Percentiles rank a stretch among this genome's conserved stretches.
phyloP scores from a whole-genome alignment of 2,797 vertebrate genomes.

The Anguilla megastoma region DNA sequence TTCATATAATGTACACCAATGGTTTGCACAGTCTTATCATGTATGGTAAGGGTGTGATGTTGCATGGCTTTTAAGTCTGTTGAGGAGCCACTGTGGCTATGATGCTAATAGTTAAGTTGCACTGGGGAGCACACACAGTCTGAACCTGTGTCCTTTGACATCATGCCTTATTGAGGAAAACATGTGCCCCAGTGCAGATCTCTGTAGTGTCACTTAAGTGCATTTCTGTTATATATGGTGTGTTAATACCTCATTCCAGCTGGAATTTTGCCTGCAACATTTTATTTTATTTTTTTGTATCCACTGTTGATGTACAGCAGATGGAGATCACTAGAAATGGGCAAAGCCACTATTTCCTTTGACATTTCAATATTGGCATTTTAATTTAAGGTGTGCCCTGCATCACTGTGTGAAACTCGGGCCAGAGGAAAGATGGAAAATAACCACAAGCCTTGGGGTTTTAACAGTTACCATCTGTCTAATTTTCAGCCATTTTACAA shows the following conservation, averaged over 20 bases:
- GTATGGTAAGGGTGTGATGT: not conserved
- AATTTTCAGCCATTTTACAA: not conserved
- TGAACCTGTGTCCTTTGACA: not conserved
- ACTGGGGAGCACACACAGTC: not conserved
- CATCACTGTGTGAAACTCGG: not conserved
- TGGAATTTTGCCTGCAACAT: not conserved
- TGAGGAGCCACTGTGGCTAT: not conserved
- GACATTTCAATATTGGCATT: conserved; percentile 3
- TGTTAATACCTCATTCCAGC: not conserved
- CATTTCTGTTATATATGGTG: not conserved
- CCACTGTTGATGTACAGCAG: not conserved
- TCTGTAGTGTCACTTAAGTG: not conserved
- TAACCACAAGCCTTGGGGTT: conserved; percentile 1
- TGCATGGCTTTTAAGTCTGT: not conserved
- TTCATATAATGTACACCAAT: too few species aligned
- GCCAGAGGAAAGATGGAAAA: not conserved
- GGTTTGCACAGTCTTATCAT: too few species aligned
- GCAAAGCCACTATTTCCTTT: not conserved
- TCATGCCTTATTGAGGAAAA: not conserved
- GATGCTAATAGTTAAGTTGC: not conserved
- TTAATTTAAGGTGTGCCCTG: conserved; percentile 4
- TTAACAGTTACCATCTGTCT: not conserved
- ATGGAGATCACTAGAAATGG: not conserved
- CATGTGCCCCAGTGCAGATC: not conserved
- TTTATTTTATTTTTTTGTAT: not conserved